These are phyloP conservation scores for Mirza zaza DNA, from an alignment of 2,113 vertebrate genomes.

Conservation along the genomic window DNA sequence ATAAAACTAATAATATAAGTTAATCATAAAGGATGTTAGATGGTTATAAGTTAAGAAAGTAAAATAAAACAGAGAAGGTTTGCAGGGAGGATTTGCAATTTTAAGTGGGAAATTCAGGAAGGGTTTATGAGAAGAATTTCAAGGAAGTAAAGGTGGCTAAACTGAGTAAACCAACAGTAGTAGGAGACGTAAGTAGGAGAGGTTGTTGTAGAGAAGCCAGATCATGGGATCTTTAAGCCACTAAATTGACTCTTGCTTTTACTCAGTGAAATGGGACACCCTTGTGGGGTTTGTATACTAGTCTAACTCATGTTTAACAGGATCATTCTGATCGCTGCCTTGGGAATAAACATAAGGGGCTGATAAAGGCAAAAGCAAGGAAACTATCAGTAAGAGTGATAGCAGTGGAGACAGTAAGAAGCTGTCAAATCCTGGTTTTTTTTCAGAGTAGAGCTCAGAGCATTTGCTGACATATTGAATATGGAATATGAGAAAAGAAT, in stretches of 20 bases:
- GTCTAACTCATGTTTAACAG: not conserved
- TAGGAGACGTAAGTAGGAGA: not conserved
- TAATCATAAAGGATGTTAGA: not conserved
- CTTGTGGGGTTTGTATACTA: not conserved
- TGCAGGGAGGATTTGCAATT: not conserved
- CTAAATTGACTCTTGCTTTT: not conserved
- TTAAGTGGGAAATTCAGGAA: not conserved
- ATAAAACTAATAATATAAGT: not conserved
- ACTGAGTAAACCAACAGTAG: not conserved
- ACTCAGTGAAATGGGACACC: not conserved
- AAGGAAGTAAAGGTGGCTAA: not conserved
- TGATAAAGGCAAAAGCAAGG: not conserved
- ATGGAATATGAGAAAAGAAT: not conserved
- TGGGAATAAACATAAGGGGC: not conserved
- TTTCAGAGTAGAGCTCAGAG: not conserved
- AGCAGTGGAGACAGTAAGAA: not conserved
- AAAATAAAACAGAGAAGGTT: not conserved
- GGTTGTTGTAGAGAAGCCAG: not conserved
- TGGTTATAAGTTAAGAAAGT: not conserved
- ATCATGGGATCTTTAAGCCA: not conserved
- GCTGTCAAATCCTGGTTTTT: not conserved
- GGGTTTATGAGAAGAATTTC: not conserved
- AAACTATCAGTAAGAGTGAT: not conserved
- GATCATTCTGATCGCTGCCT: not conserved
- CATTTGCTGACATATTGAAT: not conserved